Percentiles rank a stretch among this genome's conserved stretches.
phyloP scores from a whole-genome alignment of 1,140 invertebrate species.

The Schlechtendalia chinensis region DNA sequence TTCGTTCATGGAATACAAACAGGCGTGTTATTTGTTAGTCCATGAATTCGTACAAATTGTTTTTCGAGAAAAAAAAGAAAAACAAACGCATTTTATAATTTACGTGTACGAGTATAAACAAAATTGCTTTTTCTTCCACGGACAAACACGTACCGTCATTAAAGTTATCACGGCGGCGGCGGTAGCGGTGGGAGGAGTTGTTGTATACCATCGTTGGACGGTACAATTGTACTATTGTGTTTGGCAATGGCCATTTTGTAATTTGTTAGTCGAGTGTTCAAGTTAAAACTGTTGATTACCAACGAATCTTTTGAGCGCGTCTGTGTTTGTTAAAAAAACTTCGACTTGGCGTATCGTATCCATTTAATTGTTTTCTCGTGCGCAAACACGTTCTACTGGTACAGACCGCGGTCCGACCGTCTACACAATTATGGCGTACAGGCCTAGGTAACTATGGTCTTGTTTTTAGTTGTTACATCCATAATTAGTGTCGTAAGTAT shows the following conservation, averaged over 20 bases:
- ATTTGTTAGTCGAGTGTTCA: no score
- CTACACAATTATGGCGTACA: constrained; percentile 16
- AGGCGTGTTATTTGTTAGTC: not conserved
- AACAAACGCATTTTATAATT: no score
- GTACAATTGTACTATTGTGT: not conserved
- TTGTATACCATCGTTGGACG: no score
- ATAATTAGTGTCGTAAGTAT: not conserved
- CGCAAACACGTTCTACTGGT: no score
- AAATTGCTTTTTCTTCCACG: not conserved
- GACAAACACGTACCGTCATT: not conserved
- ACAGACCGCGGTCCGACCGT: not conserved
- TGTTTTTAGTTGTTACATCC: not conserved
- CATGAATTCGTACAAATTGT: not conserved
- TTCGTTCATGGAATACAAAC: not conserved
- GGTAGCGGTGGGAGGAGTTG: not conserved
- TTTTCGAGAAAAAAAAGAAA: no score
- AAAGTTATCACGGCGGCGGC: not conserved
- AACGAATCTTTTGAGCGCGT: no score
- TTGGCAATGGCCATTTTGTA: not conserved
- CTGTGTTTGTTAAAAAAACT: not conserved
- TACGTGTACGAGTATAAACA: no score
- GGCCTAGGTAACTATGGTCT: constrained; percentile 44
- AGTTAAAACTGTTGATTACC: no score
- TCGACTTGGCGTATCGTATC: not conserved
- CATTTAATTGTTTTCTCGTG: not conserved